A percentile compares a stretch with the other conserved stretches of the same genome.
These are phyloP conservation scores for Lordiphosa andalusiaca DNA, from an alignment of 2,888 invertebrate species.

Conservation along the genomic window DNA sequence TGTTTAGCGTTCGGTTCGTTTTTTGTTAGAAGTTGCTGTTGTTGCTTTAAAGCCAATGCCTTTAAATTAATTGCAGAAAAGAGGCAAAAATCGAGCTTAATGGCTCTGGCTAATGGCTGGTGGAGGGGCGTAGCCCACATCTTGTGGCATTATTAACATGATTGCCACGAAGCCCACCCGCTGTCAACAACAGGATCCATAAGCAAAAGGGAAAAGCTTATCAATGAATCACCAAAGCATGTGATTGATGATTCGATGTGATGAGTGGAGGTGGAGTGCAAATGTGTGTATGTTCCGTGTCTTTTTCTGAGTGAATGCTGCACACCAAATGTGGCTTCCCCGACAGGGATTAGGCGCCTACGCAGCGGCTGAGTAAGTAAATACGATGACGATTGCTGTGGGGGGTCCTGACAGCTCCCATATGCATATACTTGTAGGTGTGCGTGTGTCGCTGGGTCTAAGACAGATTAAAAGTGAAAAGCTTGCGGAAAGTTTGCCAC, in stretches of 20 bases:
- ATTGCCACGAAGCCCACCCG: conserved; percentile 46
- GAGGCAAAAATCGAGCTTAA: conserved; percentile 20
- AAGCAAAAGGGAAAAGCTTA: conserved; percentile 45
- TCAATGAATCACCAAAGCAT: conserved; percentile 74
- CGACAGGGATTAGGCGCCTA: conserved; percentile 60
- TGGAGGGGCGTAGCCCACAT: conserved; percentile 25
- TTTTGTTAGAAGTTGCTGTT: conserved; percentile 18
- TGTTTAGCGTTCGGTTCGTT: conserved; percentile 36
- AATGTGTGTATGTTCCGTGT: conserved; percentile 13
- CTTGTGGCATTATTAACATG: conserved; percentile 62
- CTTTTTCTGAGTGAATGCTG: conserved; percentile 29
- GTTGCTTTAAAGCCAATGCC: conserved; percentile 21
- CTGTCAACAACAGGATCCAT: conserved; percentile 12
- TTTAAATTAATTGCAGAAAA: conserved; percentile 30
- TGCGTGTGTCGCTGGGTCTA: conserved; percentile 44
- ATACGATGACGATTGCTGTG: conserved; percentile 31
- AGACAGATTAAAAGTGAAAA: conserved; percentile 71
- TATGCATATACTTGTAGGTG: conserved; percentile 38
- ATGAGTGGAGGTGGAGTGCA: conserved; percentile 27
- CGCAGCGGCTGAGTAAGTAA: conserved; percentile 37
- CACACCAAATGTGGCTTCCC: conserved; percentile 60
- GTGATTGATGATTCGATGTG: conserved; percentile 73
- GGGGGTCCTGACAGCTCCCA: conserved; percentile 44
- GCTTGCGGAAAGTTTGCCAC: conserved; percentile 44
- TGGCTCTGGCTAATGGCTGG: conserved; percentile 43